A percentile compares a stretch with the other conserved stretches of the same genome.
phyloP scores from a whole-genome alignment of 2,113 vertebrate species.

The Limanda limanda region DNA sequence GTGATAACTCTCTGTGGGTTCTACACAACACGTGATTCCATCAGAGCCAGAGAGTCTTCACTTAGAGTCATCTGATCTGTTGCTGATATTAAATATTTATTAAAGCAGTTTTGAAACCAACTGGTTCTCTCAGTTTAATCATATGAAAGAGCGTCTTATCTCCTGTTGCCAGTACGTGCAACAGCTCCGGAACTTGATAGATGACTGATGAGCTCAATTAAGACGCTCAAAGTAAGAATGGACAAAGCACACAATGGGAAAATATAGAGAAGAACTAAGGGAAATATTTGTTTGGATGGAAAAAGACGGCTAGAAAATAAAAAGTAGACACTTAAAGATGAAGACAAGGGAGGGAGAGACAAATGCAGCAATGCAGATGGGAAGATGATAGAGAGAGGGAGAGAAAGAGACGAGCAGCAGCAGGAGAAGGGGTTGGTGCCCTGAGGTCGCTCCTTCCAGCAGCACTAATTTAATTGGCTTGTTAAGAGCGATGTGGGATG shows the following conservation, averaged over 20 bases:
- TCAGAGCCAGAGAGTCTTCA: no score
- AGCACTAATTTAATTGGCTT: conserved; percentile 74
- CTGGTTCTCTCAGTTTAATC: not conserved
- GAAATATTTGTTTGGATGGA: not conserved
- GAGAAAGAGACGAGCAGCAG: not conserved
- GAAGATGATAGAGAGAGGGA: conserved; percentile 5
- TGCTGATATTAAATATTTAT: not conserved
- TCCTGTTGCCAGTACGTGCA: conserved; percentile 3
- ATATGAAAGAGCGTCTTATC: not conserved
- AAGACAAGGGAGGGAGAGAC: not conserved
- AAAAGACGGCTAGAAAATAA: not conserved
- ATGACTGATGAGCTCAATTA: conserved; percentile 37
- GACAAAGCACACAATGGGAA: not conserved
- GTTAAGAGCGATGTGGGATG: conserved; percentile 63
- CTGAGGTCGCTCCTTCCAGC: conserved; percentile 58
- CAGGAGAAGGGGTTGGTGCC: conserved; percentile 20
- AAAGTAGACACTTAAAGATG: not conserved
- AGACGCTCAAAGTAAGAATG: not conserved
- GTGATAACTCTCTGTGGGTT: not conserved
- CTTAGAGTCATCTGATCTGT: not conserved
- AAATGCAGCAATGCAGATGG: not conserved
- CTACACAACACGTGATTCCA: not conserved
- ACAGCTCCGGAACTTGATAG: conserved; percentile 12
- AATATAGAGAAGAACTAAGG: not conserved
- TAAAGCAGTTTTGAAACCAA: not conserved